Evolutionary conservation across 1,140 invertebrate genomes (phyloP), one percentile per base, ranked within the genome.

Genomic region (Ridgeia piscesae): DNA sequence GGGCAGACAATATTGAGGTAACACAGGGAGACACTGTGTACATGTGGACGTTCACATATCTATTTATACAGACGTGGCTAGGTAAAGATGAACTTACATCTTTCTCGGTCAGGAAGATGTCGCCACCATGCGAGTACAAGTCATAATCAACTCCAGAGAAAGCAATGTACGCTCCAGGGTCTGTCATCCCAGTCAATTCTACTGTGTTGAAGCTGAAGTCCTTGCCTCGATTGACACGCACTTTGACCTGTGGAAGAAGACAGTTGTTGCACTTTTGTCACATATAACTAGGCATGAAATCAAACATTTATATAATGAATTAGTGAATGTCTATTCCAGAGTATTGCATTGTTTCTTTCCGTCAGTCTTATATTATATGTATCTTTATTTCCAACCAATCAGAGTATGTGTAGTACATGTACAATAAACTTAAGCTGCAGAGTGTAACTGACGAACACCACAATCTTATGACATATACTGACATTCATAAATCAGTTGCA

Each of bases 81-180:
- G n/a, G n/a, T n/a, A n/a, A n/a, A n/a, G n/a, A n/a, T 77, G 27
- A 17, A 48, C 93, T 90, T 88, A 93, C 93, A n/a, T 93, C 88
- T 88, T 42, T 35, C 89, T 93, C 91, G 34, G 93, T 92, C 1
- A 93, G n/a, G 48, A 93, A 93, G 33, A 91, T 42, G 48, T 92
- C 34, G 97, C 89, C 91, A 9, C 93, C 93, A 77, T 91, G 35
- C 27, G 35, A 90, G 35, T 90, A 94, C 21, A 93, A 88, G 48
- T 94, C 93, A 21, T 92, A 97, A 95, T 99, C 98, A 34, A 98
- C 97, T 34, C 97, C 98, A 0, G 98, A 98, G 0, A 99, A 96
- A 0, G 98, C 98, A 6, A 99, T 98, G 95, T 98, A 99, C 0
- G 98, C 97, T 6, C 98, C 98, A 0, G 99, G 98, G 95, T 99